Evolutionary conservation across 2,113 vertebrate genomes (phyloP), one percentile per base, ranked within the genome.

Genomic region (Sarotherodon lohbergeri): DNA sequence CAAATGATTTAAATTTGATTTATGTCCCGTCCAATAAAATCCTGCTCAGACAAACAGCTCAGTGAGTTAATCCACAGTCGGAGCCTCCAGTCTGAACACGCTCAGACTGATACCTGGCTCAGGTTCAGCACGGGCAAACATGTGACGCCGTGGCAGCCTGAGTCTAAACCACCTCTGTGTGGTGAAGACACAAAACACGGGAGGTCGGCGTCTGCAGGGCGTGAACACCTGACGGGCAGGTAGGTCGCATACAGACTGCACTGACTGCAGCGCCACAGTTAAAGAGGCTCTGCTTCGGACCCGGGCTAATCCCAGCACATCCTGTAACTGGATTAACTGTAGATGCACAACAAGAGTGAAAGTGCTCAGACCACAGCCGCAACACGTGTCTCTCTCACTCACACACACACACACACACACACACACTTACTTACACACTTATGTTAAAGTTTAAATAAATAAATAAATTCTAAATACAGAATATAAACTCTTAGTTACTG

Each of bases 251-350:
- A 32, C 46, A 41, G 32, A 59, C 68, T 12, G 68, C 12, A 46
- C 39, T 24, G 39, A 73, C 22, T 83, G 6, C 78, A 66, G 79
- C 10, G 56, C 8, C 3, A 41, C 39, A 79, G 29, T 52, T 85
- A 83, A 86, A 91, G 50, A 85, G 52, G 57, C 48, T 50, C n/a
- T 48, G 24, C 80, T 5, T 83, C 71, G 54, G 71, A 79, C 85
- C 83, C 11, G 10, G 59, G 78, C 57, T 94, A 94, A 96, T 95
- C 93, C 86, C 17, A 5, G 76, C 80, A 83, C 83, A 95, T 93
- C 94, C 87, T 43, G 5, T 94, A 92, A 96, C 27, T 56, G 63
- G 93, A 94, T 96, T 91, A 94, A 41, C 24, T 81, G 55, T 32
- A 86, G 43, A 29, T 55, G 57, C 24, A 81, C 43, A 52, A 9